Base-by-base conservation (phyloP, 2,888 invertebrate species). In the Agrochola lychnidis region DNA sequence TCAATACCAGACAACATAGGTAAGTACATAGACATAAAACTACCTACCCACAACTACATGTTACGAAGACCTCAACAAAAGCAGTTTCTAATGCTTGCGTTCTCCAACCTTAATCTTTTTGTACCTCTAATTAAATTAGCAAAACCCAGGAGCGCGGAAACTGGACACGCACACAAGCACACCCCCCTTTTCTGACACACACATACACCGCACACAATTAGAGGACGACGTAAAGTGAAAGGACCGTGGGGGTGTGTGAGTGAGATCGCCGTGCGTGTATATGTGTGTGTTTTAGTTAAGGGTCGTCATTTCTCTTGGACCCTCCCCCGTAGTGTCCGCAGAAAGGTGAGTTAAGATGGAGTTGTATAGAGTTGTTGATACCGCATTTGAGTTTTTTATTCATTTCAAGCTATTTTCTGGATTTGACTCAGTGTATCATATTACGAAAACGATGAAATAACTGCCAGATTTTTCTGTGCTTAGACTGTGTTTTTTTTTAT, bases 301-400 rank as follows among this genome's bases (percentile, higher is more conserved):
- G 96, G 96, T 96, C 96, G 96, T 96, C 96, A 96, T 96, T 96
- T 96, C 96, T 96, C 96, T 95, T 96, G 96, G 96, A 96, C 96
- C 96, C 96, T 95, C 96, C 96, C 94, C 96, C 95, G 94, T 95
- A 96, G 94, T 96, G 96, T 96, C 96, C 96, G 96, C 96, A 96
- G 96, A 96, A 96, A 96, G 96, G 96, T 96, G 96, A 96, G 96
- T 95, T 95, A 95, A 95, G 93, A 92, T 84, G 90, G 92, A 95
- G 81, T 85, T 89, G 64, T 91, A 90, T 87, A 83, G 95, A 94
- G 96, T 68, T 92, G 94, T 63, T 91, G 64, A 59, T 74, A 91
- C 90, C 80, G 16, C 22, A 25, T 19, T 42, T 45, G 2, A 25
- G 3, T 19, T 22, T 3, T 51, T 51, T 51, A 7, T 51, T 7